phyloP scores from a whole-genome alignment of 2,113 vertebrate genomes.

The Paramisgurnus dabryanus region DNA sequence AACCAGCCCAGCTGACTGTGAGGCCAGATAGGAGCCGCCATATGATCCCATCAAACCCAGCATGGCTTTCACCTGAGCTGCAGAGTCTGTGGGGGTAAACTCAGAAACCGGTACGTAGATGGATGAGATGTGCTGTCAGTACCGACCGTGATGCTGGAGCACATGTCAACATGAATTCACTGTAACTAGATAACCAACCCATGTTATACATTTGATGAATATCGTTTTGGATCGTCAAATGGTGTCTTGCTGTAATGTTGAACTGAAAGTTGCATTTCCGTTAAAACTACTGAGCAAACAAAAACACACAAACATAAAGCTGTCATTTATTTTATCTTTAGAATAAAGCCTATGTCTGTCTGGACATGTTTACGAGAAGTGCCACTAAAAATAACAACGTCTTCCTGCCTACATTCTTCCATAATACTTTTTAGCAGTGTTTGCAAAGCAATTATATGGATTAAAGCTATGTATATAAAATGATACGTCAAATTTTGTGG shows the following conservation, averaged over 20 bases:
- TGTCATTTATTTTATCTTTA: background rate
- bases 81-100: slow-evolving; percentile 43
- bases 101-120: slow-evolving; percentile 36
- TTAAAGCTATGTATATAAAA: background rate
- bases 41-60: slow-evolving; percentile 42
- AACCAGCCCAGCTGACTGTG: slow-evolving; percentile 54
- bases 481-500: too few species aligned
- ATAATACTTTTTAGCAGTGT: background rate
- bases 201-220: background rate
- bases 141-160: slow-evolving; percentile 1
- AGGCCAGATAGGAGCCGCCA: slow-evolving; percentile 46
- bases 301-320: background rate
- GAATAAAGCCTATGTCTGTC: background rate
- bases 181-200: background rate
- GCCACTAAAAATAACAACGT: background rate
- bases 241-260: background rate
- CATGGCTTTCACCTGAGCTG: slow-evolving; percentile 45
- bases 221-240: background rate
- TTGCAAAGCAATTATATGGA: background rate
- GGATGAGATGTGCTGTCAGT: background rate
- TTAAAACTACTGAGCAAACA: slow-evolving; percentile 6
- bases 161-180: slow-evolving; percentile 1
- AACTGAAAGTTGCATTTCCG: slow-evolving; percentile 27
- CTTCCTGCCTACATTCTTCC: background rate
- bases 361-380: background rate